These are phyloP conservation scores for Dicycla oo DNA, from an alignment of 2,888 invertebrate genomes.

Conservation along the genomic window DNA sequence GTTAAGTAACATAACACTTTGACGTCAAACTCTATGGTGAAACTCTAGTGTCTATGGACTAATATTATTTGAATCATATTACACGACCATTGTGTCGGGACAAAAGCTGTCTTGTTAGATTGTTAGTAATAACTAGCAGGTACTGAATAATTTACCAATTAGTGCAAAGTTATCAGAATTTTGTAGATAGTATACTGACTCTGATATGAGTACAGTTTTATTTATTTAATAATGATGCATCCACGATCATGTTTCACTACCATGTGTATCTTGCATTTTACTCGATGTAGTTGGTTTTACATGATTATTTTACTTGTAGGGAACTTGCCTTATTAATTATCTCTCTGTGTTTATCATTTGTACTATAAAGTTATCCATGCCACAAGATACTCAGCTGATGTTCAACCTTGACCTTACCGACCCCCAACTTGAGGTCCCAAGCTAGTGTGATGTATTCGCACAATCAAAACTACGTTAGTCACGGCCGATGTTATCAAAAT, in stretches of 20 bases:
- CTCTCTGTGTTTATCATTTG: background rate
- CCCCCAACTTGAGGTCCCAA: background rate
- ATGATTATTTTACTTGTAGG: too few species aligned
- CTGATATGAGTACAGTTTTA: background rate
- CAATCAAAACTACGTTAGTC: background rate
- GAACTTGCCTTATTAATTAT: background rate
- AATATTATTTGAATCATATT: slow-evolving; percentile 35
- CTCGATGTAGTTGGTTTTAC: background rate
- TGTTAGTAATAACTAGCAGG: slow-evolving; percentile 20
- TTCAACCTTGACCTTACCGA: slow-evolving; percentile 3
- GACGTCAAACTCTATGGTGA: slow-evolving; percentile 61
- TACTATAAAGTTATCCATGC: background rate
- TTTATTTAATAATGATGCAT: slow-evolving; percentile 3
- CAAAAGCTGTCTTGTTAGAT: slow-evolving; percentile 11
- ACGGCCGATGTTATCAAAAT: background rate
- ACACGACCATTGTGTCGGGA: slow-evolving; percentile 41
- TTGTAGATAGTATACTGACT: background rate
- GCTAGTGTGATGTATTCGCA: background rate
- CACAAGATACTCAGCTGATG: background rate
- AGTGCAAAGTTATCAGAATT: background rate
- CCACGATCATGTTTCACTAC: background rate
- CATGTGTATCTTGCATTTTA: background rate
- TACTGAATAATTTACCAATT: slow-evolving; percentile 3
- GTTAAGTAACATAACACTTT: slow-evolving; percentile 79
- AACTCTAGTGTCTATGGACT: slow-evolving; percentile 21